Evolutionary conservation across 2,113 vertebrate species (phyloP).

Genomic region (Meles meles): DNA sequence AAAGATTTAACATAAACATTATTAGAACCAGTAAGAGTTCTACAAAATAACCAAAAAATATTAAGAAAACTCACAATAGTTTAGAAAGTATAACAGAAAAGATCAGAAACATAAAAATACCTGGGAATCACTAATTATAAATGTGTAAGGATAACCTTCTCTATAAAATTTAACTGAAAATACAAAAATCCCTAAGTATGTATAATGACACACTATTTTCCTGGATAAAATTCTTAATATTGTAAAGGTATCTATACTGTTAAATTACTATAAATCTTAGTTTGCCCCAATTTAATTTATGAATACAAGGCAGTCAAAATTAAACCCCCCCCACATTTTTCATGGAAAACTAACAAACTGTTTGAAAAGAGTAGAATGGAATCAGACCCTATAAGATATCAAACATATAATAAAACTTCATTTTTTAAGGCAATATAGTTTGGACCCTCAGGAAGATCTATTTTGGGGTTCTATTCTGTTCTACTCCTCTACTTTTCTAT

Average conservation of each 20-base stretch:
- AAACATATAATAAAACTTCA: background rate
- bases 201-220: background rate
- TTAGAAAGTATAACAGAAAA: constrained; percentile 6
- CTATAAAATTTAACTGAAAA: background rate
- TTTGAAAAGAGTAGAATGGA: background rate
- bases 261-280: background rate
- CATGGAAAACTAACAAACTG: background rate
- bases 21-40: background rate
- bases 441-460: background rate
- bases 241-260: background rate
- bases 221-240: background rate
- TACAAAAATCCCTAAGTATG: background rate
- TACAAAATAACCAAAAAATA: background rate
- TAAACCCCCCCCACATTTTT: background rate
- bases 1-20: constrained; percentile 11
- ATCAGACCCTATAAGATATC: background rate
- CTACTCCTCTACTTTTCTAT: background rate
- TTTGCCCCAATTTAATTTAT: background rate
- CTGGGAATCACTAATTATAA: background rate
- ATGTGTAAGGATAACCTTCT: background rate
- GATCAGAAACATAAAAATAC: background rate
- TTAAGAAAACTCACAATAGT: background rate
- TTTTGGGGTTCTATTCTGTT: background rate
- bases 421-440: background rate
- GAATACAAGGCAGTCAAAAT: background rate